Conservation (phyloP, 2,797 vertebrate species). For the Craterocephalus amniculus region DNA sequence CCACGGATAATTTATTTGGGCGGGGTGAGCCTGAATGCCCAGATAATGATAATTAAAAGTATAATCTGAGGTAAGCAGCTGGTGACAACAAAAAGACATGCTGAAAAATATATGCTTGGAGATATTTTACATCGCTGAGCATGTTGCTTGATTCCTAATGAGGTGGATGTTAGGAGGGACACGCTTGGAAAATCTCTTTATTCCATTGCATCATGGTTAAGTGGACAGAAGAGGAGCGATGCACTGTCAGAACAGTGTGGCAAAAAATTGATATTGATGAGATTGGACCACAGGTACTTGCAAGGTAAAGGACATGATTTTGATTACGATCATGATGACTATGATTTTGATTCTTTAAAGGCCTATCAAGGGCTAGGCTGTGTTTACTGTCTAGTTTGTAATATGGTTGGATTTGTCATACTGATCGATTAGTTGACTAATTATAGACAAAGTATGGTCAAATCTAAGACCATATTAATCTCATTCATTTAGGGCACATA, state of each 20-base stretch:
- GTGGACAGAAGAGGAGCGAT: slow-evolving; percentile 46
- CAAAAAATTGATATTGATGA: slow-evolving; percentile 38
- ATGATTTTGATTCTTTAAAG: not conserved
- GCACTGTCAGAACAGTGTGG: slow-evolving; percentile 30
- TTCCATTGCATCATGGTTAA: slow-evolving; percentile 27
- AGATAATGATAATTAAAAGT: slow-evolving; percentile 28
- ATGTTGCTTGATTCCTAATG: not conserved
- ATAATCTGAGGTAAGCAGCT: slow-evolving; percentile 30
- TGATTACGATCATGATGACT: no score
- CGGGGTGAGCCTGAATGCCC: slow-evolving; percentile 21
- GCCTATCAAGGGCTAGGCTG: not conserved
- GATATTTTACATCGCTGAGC: not conserved
- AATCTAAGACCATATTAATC: no score
- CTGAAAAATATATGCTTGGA: not conserved
- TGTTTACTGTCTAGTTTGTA: not conserved
- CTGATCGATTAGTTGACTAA: no score
- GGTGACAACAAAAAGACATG: not conserved
- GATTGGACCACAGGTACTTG: slow-evolving; percentile 28
- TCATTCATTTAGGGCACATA: no score
- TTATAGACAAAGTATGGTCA: no score
- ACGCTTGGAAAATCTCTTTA: not conserved
- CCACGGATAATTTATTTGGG: slow-evolving; percentile 41
- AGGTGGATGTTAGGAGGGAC: no score
- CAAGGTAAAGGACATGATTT: slow-evolving; percentile 27
- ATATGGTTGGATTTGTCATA: no score